Base-by-base conservation (phyloP, 1,140 invertebrate species). In the Drosophila eugracilis region DNA sequence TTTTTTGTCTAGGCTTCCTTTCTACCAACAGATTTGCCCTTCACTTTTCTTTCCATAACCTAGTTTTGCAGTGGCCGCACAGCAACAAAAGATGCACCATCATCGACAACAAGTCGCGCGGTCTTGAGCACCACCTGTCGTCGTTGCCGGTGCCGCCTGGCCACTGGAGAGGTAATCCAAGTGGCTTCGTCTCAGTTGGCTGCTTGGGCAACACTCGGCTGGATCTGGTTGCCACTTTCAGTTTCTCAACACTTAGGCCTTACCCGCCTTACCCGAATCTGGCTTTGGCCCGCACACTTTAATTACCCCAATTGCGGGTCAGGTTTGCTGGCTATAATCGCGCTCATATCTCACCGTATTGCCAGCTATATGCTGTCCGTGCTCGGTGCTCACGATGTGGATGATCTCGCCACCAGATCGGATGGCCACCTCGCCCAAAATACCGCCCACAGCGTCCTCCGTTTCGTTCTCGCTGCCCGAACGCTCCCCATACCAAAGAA, bases 41-140 rank as follows among this genome's bases (percentile, higher is more conserved):
- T 89, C 85, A 89, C 85, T 89, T 89, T 89, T 85, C 80, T 89
- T 89, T 89, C 85, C 80, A 78, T 89, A 89, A 89, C 85, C 85
- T 80, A 89, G 85, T 89, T 89, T 89, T 74, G 78, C 83, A 83
- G 75, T 34, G 32, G 60, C 36, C 60, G 39, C 54, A 37, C 60
- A 37, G 17, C 66, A 53, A 72, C 72, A 49, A 85, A 85, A 85
- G 81, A 85, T 85, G 81, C 81, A 85, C 62, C 81, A 85, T 85
- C 81, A 85, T 85, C 59, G 72, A 65, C 71, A 63, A 54, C 74
- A 83, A 57, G 60, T 66, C 62, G 36, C 63, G 19, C 26, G 5
- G 60, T 53, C 55, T 49, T 44, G 30, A 83, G 57, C 72, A 76
- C 44, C 66, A 66, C 55, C 60, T 49, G 32, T 76, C 37, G 36